Evolutionary conservation across 2,888 invertebrate genomes (phyloP), one percentile per base, ranked within the genome.

Genomic region (Drosophila kokeensis): DNA sequence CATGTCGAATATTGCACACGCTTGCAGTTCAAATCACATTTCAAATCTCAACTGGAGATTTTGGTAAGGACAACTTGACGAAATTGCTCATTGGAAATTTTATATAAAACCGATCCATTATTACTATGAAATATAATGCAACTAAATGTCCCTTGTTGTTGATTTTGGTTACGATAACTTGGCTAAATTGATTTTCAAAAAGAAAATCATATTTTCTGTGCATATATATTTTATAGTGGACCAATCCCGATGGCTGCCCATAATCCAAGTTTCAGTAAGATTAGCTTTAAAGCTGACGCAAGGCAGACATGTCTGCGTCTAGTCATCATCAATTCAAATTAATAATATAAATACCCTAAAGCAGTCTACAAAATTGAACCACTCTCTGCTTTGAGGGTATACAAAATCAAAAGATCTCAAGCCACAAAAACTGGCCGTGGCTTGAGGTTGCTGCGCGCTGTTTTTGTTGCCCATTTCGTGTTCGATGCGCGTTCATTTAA

Each of bases 401-500:
- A 27, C 48, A 65, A 62, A 75, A 74, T 55, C 69, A 59, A 76
- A 75, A 69, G 64, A 74, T 58, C 76, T 64, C 57, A 76, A 65
- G 60, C 66, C 70, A 76, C 71, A 59, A 70, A 15, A 34, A 38
- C 45, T 67, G 62, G 62, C 61, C 58, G 54, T 70, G 58, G n/a
- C 21, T 57, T 30, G 27, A 54, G 71, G 73, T 60, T 60, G 64
- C 27, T 64, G 40, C 13, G 36, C 27, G 24, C 38, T 36, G 34
- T 58, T 60, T 60, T 57, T 64, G 40, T 63, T 66, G 76, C 60
- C 71, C 83, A 81, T 82, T 89, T 85, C 88, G 83, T 89, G 89
- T 89, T 82, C 90, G 81, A 85, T 80, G 89, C 87, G 79, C 85
- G 81, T 87, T 87, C 85, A 81, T 89, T 87, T 88, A 85, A 81